A percentile compares a stretch with the other conserved stretches of the same genome.
Conservation (phyloP, 2,797 vertebrate species). For the Danio aesculapii region DNA sequence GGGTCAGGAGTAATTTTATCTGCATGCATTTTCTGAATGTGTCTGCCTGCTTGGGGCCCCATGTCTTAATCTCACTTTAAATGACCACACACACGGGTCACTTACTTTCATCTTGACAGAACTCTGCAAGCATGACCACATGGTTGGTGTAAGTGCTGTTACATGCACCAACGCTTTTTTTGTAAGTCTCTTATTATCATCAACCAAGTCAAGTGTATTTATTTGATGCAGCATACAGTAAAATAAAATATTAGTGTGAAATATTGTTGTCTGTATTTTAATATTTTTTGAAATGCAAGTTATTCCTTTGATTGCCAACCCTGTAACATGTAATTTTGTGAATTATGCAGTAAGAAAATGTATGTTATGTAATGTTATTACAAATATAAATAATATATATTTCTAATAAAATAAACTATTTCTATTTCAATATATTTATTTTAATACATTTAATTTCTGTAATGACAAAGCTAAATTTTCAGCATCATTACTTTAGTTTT, state of each 20-base stretch:
- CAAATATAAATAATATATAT: too few relatives aligned
- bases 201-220: not conserved
- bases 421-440: not conserved
- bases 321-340: too few relatives aligned
- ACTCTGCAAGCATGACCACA: not conserved
- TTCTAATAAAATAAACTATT: too few relatives aligned
- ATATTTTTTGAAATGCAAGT: too few relatives aligned
- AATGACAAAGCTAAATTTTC: not conserved
- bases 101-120: conserved; percentile 29
- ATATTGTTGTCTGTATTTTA: too few relatives aligned
- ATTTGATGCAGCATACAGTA: not conserved
- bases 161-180: not conserved
- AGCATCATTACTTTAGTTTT: not conserved
- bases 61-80: conserved; percentile 17
- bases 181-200: too few relatives aligned
- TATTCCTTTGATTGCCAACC: too few relatives aligned
- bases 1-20: conserved; percentile 42
- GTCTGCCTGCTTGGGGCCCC: not conserved
- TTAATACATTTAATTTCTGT: not conserved
- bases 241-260: not conserved
- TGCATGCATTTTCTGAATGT: not conserved
- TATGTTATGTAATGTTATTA: not conserved
- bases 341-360: too few relatives aligned
- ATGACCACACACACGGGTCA: not conserved
- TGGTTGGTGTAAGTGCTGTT: not conserved